Percentiles rank a stretch among this genome's conserved stretches.
Conservation (phyloP, 1,140 invertebrate genomes). For the Temnothorax curvispinosus region DNA sequence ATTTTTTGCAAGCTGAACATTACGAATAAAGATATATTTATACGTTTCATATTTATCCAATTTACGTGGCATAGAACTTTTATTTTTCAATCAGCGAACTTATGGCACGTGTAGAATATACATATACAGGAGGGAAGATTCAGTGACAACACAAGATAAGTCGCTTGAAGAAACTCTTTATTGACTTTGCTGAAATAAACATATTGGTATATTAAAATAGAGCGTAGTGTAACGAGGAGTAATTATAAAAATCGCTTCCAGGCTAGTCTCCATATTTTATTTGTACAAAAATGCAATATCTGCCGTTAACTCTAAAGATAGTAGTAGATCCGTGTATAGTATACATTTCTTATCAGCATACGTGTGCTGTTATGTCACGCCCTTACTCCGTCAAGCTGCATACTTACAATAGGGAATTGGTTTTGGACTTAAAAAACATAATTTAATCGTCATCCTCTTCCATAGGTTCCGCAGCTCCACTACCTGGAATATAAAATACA, state of each 20-base stretch:
- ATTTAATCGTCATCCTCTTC: conserved; percentile 84
- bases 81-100: background rate
- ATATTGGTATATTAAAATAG: conserved; percentile 64
- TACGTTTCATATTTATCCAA: background rate
- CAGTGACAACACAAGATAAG: background rate
- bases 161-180: conserved; percentile 65
- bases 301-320: background rate
- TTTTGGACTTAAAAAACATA: conserved; percentile 54
- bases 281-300: conserved; percentile 35
- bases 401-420: conserved; percentile 4
- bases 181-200: conserved; percentile 79
- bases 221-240: background rate
- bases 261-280: conserved; percentile 66
- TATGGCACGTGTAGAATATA: background rate
- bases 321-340: conserved; percentile 80
- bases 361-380: background rate
- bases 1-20: background rate
- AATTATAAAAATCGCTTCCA: conserved; percentile 75
- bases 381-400: background rate
- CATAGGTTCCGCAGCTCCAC: conserved; percentile 78
- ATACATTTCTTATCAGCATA: conserved; percentile 81
- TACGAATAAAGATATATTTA: background rate
- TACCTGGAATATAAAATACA: conserved; percentile 72
- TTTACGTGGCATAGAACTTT: background rate
- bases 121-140: background rate